Evolutionary conservation across 2,888 invertebrate species (phyloP).

Genomic region (Volucella inflata): DNA sequence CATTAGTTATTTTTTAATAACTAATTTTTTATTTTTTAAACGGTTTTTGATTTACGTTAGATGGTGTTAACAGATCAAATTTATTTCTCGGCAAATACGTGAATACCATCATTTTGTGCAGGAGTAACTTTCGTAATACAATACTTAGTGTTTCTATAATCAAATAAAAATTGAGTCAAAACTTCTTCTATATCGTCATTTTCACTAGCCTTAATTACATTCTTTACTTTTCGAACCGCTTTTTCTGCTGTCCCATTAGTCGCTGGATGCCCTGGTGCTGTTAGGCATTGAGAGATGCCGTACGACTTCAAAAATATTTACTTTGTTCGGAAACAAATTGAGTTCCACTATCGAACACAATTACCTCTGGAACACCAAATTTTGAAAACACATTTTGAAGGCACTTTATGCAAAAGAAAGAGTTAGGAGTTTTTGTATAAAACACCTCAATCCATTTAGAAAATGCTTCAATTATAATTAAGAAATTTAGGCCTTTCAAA

Average conservation of each 20-base stretch:
- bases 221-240: slow-evolving; percentile 54
- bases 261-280: slow-evolving; percentile 60
- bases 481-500: slow-evolving; percentile 77
- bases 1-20: too few relatives aligned
- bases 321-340: slow-evolving; percentile 74
- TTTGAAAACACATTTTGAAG: slow-evolving; percentile 11
- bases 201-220: slow-evolving; percentile 50
- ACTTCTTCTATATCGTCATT: slow-evolving; percentile 12
- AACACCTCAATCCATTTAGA: slow-evolving; percentile 82
- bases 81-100: background rate
- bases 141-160: slow-evolving; percentile 18
- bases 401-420: background rate
- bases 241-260: slow-evolving; percentile 65
- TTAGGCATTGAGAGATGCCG: slow-evolving; percentile 38
- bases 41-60: too few relatives aligned
- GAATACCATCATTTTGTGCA: slow-evolving; percentile 11
- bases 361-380: slow-evolving; percentile 76
- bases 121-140: slow-evolving; percentile 19
- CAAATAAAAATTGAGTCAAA: slow-evolving; percentile 14
- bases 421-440: slow-evolving; percentile 31
- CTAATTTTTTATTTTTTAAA: too few relatives aligned
- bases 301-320: slow-evolving; percentile 44
- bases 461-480: slow-evolving; percentile 80
- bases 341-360: slow-evolving; percentile 77
- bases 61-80: too few relatives aligned